These are phyloP conservation scores for Trissolcus japonicus DNA, from an alignment of 2,888 invertebrate genomes.

Conservation along the genomic window DNA sequence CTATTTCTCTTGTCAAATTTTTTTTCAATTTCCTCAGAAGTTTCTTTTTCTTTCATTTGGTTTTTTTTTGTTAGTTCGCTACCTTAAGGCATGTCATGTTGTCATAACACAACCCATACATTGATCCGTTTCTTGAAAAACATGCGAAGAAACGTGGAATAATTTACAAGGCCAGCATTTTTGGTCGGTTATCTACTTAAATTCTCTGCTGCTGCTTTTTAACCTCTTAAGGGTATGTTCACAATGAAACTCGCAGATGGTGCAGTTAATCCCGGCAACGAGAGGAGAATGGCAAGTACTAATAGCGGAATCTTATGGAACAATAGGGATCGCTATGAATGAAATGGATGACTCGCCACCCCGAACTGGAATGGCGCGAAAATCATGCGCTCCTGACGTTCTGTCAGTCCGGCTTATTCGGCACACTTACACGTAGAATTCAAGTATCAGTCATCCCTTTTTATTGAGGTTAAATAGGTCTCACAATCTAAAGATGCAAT, in stretches of 20 bases:
- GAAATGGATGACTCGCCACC: constrained; percentile 48
- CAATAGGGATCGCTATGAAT: constrained; percentile 53
- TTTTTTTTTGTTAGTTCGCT: constrained; percentile 10
- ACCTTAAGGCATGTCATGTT: constrained; percentile 37
- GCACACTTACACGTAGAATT: neutral
- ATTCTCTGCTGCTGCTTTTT: constrained; percentile 40
- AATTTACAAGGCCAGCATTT: constrained; percentile 53
- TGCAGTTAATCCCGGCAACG: constrained; percentile 57
- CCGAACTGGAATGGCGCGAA: constrained; percentile 23
- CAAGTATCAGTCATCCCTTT: constrained; percentile 1
- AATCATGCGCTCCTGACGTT: constrained; percentile 30
- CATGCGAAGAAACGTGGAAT: constrained; percentile 50
- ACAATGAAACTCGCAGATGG: constrained; percentile 50
- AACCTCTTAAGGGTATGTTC: constrained; percentile 53
- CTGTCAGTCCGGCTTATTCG: constrained; percentile 4
- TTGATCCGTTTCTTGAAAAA: constrained; percentile 36
- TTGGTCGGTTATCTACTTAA: constrained; percentile 53
- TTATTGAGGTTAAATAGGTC: constrained; percentile 16
- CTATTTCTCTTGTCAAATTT: constrained; percentile 9
- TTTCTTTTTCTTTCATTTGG: constrained; percentile 19
- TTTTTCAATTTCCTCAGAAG: too few species aligned
- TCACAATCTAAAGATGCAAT: constrained; percentile 7
- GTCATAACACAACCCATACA: constrained; percentile 46
- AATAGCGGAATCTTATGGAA: constrained; percentile 56
- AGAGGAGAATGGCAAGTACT: constrained; percentile 53